Evolutionary conservation across 2,888 invertebrate species (phyloP).

Genomic region (Acanthosepion lycidas): DNA sequence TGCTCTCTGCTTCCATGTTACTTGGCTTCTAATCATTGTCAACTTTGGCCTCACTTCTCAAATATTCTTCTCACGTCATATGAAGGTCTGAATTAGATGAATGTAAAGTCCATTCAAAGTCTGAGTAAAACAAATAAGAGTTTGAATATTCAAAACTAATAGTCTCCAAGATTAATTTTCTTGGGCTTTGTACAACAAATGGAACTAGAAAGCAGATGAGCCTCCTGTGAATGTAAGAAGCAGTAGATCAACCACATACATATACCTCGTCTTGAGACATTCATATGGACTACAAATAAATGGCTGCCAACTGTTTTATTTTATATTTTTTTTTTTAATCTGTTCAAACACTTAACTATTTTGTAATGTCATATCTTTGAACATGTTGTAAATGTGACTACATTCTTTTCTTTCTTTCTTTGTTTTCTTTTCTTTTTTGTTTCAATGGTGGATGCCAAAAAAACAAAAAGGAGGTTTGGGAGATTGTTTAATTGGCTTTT

Average conservation of each 20-base stretch:
- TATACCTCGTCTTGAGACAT: neutral
- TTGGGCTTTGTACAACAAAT: neutral
- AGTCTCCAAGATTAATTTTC: neutral
- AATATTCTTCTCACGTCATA: neutral
- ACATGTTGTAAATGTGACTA: neutral
- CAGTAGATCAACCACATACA: neutral
- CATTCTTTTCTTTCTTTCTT: neutral
- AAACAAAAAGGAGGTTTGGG: neutral
- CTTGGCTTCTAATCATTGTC: neutral
- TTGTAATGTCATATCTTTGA: neutral
- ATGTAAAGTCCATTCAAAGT: neutral
- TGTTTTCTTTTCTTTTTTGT: neutral
- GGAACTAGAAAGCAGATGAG: neutral
- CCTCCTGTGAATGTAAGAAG: neutral
- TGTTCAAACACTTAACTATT: neutral
- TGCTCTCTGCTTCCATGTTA: neutral
- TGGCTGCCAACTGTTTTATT: neutral
- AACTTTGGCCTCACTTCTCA: neutral
- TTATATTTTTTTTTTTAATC: neutral
- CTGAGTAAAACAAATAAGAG: neutral
- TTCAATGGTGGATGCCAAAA: neutral
- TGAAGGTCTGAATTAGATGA: neutral
- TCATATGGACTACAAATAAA: neutral
- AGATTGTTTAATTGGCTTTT: neutral
- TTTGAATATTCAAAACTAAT: constrained; percentile 4